Conservation (phyloP, 2,797 vertebrate species). For the Pristis pectinata region DNA sequence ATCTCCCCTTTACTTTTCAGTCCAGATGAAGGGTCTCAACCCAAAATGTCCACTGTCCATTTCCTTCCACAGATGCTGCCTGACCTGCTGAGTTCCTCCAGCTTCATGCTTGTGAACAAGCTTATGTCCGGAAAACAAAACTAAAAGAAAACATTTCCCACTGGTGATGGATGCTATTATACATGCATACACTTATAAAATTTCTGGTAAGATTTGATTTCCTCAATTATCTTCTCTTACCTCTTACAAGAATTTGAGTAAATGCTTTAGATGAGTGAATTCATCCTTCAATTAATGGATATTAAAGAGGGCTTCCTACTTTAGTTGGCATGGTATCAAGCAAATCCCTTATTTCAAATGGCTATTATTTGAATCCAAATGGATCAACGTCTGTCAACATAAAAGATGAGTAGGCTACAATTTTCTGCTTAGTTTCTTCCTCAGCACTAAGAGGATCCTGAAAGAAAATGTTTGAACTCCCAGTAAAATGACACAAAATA, state of each 20-base stretch:
- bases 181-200: neutral
- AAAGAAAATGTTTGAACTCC: neutral
- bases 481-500: neutral
- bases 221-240: neutral
- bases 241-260: neutral
- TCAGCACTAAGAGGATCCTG: neutral
- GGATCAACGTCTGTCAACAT: slow-evolving; percentile 1
- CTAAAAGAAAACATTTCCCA: neutral
- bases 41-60: too few species aligned
- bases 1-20: too few species aligned
- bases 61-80: too few species aligned
- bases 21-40: too few species aligned
- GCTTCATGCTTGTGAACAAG: too few species aligned
- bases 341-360: neutral
- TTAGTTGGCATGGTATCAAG: neutral
- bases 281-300: neutral
- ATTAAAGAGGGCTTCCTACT: neutral
- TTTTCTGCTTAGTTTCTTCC: neutral
- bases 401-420: neutral
- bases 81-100: too few species aligned
- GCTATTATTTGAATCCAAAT: neutral
- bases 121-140: neutral
- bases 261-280: neutral
- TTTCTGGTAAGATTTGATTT: neutral
- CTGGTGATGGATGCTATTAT: neutral